Evolutionary conservation across 2,113 vertebrate genomes (phyloP).

Genomic region (Zosterops lateralis): DNA sequence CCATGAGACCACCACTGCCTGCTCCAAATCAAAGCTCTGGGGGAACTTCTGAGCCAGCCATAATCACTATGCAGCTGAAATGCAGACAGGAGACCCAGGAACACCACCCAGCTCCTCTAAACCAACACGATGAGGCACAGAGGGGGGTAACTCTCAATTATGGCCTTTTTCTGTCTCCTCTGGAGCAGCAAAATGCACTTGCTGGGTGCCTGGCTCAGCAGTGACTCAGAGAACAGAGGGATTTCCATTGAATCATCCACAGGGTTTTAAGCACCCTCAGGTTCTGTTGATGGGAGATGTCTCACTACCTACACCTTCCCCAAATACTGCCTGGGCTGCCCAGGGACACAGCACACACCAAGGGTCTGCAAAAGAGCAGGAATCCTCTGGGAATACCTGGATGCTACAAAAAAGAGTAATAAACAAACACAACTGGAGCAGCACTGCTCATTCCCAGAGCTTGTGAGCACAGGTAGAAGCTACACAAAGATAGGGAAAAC

Average conservation of each 20-base stretch:
- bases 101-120: constrained; percentile 13
- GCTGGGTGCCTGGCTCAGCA: background rate
- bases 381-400: background rate
- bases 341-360: background rate
- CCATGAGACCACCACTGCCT: background rate
- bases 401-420: background rate
- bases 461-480: fast-evolving
- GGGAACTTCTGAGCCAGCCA: background rate
- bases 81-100: constrained; percentile 21
- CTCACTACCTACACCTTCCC: constrained; percentile 51
- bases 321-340: background rate
- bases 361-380: background rate
- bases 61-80: background rate
- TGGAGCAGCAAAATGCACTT: background rate
- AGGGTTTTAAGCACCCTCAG: constrained; percentile 7
- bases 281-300: constrained; percentile 23
- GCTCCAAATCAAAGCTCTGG: background rate
- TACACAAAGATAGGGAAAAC: background rate
- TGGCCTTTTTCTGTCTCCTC: constrained; percentile 3
- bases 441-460: background rate
- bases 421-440: background rate
- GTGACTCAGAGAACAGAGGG: constrained; percentile 49
- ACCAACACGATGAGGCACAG: background rate
- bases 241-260: constrained; percentile 35
- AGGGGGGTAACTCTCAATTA: background rate